Percentiles rank a stretch among this genome's conserved stretches.
Evolutionary conservation across 2,888 invertebrate genomes (phyloP).

Genomic region (Chrysotoxum bicinctum): DNA sequence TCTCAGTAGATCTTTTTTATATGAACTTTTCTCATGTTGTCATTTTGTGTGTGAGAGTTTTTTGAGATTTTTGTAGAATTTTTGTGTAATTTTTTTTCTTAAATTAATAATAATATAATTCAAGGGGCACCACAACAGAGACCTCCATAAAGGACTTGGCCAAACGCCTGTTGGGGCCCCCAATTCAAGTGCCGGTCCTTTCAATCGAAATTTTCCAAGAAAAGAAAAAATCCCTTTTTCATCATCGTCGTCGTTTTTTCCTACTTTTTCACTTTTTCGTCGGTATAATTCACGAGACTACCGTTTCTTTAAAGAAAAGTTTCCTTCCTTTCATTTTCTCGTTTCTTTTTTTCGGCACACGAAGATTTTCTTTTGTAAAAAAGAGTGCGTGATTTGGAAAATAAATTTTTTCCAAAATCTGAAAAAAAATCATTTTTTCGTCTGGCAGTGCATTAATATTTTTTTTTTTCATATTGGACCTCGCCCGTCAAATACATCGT

Average conservation of each 20-base stretch:
- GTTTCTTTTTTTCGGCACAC: not conserved
- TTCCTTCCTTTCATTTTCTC: not conserved
- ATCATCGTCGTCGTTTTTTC: conserved; percentile 44
- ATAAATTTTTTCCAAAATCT: conserved; percentile 28
- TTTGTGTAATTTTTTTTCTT: conserved; percentile 49
- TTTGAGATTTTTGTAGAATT: conserved; percentile 46
- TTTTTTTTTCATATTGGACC: conserved; percentile 78
- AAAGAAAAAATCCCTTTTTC: conserved; percentile 42
- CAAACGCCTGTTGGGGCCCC: conserved; percentile 75
- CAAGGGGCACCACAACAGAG: conserved; percentile 75
- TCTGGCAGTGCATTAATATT: conserved; percentile 67
- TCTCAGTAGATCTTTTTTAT: conserved; percentile 74
- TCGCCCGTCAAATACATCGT: conserved; percentile 79
- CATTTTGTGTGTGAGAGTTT: conserved; percentile 70
- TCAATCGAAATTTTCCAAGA: conserved; percentile 37
- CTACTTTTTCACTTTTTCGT: conserved; percentile 42
- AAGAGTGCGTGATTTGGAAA: conserved; percentile 23
- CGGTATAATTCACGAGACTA: conserved; percentile 18
- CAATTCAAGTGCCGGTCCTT: conserved; percentile 73
- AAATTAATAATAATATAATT: conserved; percentile 52
- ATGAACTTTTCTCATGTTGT: conserved; percentile 73
- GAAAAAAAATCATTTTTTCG: conserved; percentile 41
- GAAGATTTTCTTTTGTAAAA: not conserved
- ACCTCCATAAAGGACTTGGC: conserved; percentile 74
- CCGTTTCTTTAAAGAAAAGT: not conserved